Conservation (phyloP, 30 jellyfish, hydroid and myxozoan species). For the Catostylus mosaicus region DNA sequence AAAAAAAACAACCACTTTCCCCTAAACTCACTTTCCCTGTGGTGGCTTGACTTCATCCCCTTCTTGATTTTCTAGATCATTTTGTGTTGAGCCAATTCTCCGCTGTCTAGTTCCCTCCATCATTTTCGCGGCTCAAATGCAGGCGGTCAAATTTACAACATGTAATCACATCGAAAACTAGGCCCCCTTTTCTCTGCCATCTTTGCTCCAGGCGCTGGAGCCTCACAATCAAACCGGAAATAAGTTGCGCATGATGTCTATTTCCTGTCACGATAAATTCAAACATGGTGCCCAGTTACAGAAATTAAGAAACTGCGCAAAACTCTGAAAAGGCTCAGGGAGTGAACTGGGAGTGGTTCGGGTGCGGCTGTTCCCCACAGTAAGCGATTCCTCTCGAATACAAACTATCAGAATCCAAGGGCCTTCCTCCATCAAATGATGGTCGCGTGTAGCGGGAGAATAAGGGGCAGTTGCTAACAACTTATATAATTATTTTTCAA, state of each 20-base stretch:
- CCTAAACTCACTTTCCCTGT: conserved; percentile 22
- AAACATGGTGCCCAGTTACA: too few species aligned
- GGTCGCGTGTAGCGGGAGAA: too few species aligned
- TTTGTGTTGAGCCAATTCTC: conserved; percentile 42
- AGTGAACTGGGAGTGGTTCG: too few species aligned
- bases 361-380: too few species aligned
- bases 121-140: background rate
- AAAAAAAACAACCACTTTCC: background rate
- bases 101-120: conserved; percentile 69
- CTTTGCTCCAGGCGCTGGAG: conserved; percentile 39
- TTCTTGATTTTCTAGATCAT: conserved; percentile 72
- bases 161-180: too few species aligned
- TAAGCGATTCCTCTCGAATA: too few species aligned
- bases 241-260: background rate
- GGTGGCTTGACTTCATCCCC: conserved; percentile 44
- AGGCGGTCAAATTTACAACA: background rate
- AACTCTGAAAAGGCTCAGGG: too few species aligned
- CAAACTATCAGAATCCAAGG: too few species aligned
- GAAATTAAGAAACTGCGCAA: too few species aligned
- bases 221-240: conserved; percentile 30
- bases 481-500: too few species aligned
- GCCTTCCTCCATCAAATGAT: too few species aligned
- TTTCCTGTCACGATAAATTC: background rate
- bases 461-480: too few species aligned
- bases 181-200: conserved; percentile 53